A percentile compares a stretch with the other conserved stretches of the same genome.
Evolutionary conservation across 1,140 invertebrate species (phyloP).

Genomic region (Drosophila seguyi): DNA sequence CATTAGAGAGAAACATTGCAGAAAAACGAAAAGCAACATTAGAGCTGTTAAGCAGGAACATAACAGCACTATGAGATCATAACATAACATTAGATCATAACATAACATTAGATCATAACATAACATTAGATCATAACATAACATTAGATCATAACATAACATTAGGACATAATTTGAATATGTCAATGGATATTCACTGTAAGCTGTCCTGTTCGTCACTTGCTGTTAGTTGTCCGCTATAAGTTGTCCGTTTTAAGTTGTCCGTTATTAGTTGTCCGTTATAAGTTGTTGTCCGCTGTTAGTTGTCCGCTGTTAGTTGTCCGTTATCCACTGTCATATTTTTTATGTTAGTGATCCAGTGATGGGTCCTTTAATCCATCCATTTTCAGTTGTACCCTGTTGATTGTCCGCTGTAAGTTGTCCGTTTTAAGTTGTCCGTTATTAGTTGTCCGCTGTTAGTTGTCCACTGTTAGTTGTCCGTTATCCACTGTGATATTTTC

Average conservation of each 20-base stretch:
- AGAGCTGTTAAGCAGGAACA: background rate
- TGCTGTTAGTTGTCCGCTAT: background rate
- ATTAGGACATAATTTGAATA: no score
- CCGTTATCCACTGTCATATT: background rate
- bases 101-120: no score
- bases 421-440: background rate
- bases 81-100: background rate
- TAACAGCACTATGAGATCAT: background rate
- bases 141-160: no score
- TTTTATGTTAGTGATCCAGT: no score
- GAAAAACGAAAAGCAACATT: background rate
- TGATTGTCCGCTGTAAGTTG: background rate
- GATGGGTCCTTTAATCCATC: no score
- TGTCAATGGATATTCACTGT: no score
- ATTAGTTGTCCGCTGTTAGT: background rate
- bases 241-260: background rate
- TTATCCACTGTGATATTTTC: background rate
- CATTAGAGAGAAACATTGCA: no score
- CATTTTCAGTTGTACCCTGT: no score
- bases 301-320: background rate
- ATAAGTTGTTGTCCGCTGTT: no score
- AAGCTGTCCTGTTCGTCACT: no score
- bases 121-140: no score
- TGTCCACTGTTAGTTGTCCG: background rate
- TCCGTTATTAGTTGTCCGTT: background rate